Conservation (phyloP, 2,113 vertebrate species). For the Chrysochloris asiatica region DNA sequence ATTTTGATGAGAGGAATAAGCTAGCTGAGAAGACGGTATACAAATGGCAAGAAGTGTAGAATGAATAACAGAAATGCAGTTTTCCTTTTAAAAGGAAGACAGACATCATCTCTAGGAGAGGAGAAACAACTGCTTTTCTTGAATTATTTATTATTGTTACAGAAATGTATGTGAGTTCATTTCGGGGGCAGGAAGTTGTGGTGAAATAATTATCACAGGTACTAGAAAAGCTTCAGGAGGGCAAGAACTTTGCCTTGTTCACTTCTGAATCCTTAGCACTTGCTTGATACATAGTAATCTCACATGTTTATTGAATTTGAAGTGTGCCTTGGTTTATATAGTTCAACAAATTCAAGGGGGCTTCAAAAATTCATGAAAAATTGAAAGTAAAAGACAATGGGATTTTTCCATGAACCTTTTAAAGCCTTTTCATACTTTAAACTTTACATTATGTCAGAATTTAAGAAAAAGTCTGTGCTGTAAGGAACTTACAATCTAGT, state of each 20-base stretch:
- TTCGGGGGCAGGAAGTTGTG: background rate
- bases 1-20: conserved; percentile 44
- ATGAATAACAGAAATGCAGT: background rate
- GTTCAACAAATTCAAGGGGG: too few relatives aligned
- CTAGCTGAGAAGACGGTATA: background rate
- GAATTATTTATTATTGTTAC: conserved; percentile 16
- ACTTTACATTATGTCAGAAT: conserved; percentile 21
- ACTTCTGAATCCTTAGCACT: background rate
- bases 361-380: background rate
- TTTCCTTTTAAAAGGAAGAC: conserved; percentile 3
- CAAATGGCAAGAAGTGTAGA: background rate
- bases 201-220: background rate
- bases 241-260: background rate
- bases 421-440: background rate
- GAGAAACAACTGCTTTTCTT: background rate
- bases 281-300: background rate
- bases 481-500: background rate
- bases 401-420: too few relatives aligned
- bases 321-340: conserved; percentile 20
- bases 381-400: too few relatives aligned
- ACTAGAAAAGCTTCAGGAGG: background rate
- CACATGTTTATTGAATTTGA: conserved; percentile 23
- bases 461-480: background rate
- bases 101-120: background rate
- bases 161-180: background rate